Percentiles rank a stretch among this genome's conserved stretches.
These are phyloP conservation scores for Nothobranchius furzeri DNA, from an alignment of 2,113 vertebrate species.

Conservation along the genomic window DNA sequence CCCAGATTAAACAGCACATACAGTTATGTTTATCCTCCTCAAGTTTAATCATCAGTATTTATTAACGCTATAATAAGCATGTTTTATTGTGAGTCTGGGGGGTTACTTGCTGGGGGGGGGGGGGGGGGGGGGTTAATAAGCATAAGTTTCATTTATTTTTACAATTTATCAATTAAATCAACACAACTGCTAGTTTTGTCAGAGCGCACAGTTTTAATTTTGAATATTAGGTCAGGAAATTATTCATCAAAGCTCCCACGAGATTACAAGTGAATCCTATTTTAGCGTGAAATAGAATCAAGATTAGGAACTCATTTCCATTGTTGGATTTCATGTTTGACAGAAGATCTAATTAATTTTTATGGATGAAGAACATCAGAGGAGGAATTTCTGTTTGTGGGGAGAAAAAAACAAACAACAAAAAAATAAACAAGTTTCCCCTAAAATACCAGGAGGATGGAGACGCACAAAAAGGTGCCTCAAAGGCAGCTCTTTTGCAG, in stretches of 20 bases:
- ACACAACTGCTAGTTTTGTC: constrained; percentile 28
- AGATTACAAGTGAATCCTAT: constrained; percentile 68
- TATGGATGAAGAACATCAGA: constrained; percentile 13
- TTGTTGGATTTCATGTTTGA: constrained; percentile 37
- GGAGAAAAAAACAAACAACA: constrained; percentile 7
- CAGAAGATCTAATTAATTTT: constrained; percentile 33
- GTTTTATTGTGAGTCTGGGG: not conserved
- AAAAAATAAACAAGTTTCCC: constrained; percentile 23
- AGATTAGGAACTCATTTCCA: constrained; percentile 66
- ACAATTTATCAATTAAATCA: constrained; percentile 37
- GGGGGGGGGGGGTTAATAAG: not conserved
- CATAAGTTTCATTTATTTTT: constrained; percentile 22
- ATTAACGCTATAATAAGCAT: not conserved
- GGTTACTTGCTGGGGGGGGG: not conserved
- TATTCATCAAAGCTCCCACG: constrained; percentile 51
- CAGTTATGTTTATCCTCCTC: no score
- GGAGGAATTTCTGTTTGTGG: constrained; percentile 5
- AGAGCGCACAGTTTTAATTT: constrained; percentile 37
- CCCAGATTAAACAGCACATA: no score
- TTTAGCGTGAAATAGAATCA: constrained; percentile 62
- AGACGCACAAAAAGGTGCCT: constrained; percentile 58
- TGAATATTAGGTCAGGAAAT: constrained; percentile 58
- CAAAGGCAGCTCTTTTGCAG: constrained; percentile 77
- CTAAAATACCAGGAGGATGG: constrained; percentile 44
- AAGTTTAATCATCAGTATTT: no score